phyloP scores from a whole-genome alignment of 2,797 vertebrate species.

The Pampus argenteus region DNA sequence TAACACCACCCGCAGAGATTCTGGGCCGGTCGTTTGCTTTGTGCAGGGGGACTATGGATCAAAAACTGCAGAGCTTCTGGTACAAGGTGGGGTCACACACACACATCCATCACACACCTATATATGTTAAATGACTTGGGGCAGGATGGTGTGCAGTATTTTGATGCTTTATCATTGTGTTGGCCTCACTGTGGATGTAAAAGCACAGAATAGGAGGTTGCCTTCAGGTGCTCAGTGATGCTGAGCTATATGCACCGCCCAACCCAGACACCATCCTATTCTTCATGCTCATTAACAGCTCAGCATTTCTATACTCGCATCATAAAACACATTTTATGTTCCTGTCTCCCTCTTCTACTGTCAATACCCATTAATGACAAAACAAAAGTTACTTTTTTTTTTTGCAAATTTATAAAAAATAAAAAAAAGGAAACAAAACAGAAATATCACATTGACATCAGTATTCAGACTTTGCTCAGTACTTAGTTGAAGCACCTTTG shows the following conservation, averaged over 20 bases:
- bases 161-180: neutral
- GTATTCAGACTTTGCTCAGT: no score
- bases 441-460: no score
- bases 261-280: neutral
- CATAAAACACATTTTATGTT: no score
- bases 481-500: no score
- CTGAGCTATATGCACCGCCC: neutral
- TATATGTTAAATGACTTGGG: neutral
- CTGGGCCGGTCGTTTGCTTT: constrained; percentile 62
- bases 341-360: no score
- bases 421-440: no score
- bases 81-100: constrained; percentile 80
- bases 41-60: constrained; percentile 29
- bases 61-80: constrained; percentile 54
- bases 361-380: no score
- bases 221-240: neutral
- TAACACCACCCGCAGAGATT: constrained; percentile 22
- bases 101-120: neutral
- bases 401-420: no score
- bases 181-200: constrained; percentile 4
- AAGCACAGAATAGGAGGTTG: neutral
- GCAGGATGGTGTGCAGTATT: neutral
- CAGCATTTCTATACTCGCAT: neutral
- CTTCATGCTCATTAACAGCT: neutral
- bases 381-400: no score